phyloP scores from a whole-genome alignment of 2,797 vertebrate species.

The Triplophysa yarkandensis region DNA sequence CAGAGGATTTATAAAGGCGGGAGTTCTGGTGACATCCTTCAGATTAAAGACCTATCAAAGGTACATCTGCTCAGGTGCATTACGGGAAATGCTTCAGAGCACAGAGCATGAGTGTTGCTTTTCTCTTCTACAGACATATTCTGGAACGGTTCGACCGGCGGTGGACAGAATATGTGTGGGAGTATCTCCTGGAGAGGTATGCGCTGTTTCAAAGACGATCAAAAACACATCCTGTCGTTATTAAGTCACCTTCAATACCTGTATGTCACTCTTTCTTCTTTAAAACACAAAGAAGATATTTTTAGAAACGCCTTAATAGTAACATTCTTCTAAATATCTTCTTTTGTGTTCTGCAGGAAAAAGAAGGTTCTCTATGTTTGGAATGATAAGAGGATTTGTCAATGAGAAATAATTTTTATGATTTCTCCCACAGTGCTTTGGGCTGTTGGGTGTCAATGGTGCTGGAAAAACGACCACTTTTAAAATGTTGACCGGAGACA shows the following conservation, averaged over 20 bases:
- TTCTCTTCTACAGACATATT: slow-evolving; percentile 79
- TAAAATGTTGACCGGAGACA: slow-evolving; percentile 95
- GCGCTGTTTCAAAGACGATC: no score
- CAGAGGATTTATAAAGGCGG: slow-evolving; percentile 77
- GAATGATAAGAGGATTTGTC: no score
- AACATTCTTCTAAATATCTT: no score
- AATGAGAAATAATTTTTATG: no score
- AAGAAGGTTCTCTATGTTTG: no score
- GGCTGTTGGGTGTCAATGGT: slow-evolving; percentile 92
- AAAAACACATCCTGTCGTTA: no score
- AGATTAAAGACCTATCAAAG: slow-evolving; percentile 86
- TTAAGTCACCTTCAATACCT: no score
- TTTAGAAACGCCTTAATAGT: no score
- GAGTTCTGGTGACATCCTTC: slow-evolving; percentile 82
- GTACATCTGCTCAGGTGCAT: slow-evolving; percentile 61
- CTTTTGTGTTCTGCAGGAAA: no score
- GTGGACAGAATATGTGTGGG: slow-evolving; percentile 90
- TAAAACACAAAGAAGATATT: no score
- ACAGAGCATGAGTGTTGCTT: background rate
- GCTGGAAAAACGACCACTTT: slow-evolving; percentile 95
- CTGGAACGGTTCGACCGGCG: slow-evolving; percentile 77
- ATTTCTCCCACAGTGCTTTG: slow-evolving; percentile 83
- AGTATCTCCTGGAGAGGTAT: slow-evolving; percentile 89
- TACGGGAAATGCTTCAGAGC: background rate
- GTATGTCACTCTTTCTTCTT: no score